These are phyloP conservation scores for Eurypyga helias DNA, from an alignment of 2,113 vertebrate genomes.

Conservation along the genomic window DNA sequence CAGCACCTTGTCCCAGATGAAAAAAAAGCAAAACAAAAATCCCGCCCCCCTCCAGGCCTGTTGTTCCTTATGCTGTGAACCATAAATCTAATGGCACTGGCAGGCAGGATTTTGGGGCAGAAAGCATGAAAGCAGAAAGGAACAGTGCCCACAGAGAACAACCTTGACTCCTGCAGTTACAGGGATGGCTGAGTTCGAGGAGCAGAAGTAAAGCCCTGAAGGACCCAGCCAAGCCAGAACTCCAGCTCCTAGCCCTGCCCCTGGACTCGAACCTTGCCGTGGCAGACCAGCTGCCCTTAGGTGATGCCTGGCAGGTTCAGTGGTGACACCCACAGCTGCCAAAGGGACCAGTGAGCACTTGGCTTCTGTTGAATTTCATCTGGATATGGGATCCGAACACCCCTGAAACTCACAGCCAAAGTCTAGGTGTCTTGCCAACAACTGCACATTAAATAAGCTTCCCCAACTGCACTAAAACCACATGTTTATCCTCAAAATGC, in stretches of 20 bases:
- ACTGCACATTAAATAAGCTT: background rate
- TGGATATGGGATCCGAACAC: background rate
- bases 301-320: background rate
- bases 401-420: background rate
- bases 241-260: background rate
- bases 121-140: background rate
- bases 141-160: background rate
- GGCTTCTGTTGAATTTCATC: background rate
- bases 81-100: background rate
- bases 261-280: rapidly evolving
- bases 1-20: background rate
- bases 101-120: background rate
- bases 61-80: background rate
- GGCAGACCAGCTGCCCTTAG: background rate
- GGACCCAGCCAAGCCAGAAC: background rate
- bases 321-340: background rate
- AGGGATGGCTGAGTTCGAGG: background rate
- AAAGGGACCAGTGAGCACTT: background rate
- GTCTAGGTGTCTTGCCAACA: background rate
- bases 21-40: background rate
- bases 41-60: background rate
- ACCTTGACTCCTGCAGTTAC: background rate
- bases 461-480: background rate
- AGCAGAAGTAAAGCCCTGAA: background rate
- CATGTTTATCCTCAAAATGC: background rate